phyloP scores from a whole-genome alignment of 1,140 invertebrate genomes.

The Zelostemma sp. region DNA sequence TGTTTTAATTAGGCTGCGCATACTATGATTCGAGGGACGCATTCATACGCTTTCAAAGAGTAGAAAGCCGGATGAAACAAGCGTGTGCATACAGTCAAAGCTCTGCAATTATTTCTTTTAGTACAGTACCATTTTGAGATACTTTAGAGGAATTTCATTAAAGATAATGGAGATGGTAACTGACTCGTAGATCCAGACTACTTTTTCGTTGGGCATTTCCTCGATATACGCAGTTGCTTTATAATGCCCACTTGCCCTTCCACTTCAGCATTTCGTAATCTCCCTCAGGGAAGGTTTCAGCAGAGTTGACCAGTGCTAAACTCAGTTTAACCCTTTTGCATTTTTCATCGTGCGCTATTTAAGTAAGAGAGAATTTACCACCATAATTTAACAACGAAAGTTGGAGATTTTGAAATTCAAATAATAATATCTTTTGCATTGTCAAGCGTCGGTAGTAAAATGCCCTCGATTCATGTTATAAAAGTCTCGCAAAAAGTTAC shows the following conservation, averaged over 20 bases:
- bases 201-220: slow-evolving; percentile 33
- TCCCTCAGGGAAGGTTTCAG: slow-evolving; percentile 36
- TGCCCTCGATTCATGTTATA: not conserved
- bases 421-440: slow-evolving; percentile 6
- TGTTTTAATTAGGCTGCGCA: not conserved
- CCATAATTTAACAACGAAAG: not conserved
- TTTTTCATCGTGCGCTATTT: slow-evolving; percentile 37
- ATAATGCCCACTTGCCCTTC: slow-evolving; percentile 21
- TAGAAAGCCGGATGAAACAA: not conserved
- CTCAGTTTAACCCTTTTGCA: slow-evolving; percentile 38
- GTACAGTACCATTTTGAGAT: not conserved
- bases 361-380: slow-evolving; percentile 22
- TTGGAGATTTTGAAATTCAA: slow-evolving; percentile 23
- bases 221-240: slow-evolving; percentile 21
- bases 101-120: not conserved
- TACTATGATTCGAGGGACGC: too few species aligned
- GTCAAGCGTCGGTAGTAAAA: not conserved
- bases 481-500: not conserved
- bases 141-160: slow-evolving; percentile 19
- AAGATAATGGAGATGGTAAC: slow-evolving; percentile 31
- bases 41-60: too few species aligned
- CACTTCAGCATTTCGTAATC: slow-evolving; percentile 33
- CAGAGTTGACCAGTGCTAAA: slow-evolving; percentile 21
- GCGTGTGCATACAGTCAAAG: not conserved
- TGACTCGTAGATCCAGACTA: slow-evolving; percentile 15